Evolutionary conservation across 2,113 vertebrate species (phyloP), one percentile per base, ranked within the genome.

Genomic region (Campylomormyrus tamandua): DNA sequence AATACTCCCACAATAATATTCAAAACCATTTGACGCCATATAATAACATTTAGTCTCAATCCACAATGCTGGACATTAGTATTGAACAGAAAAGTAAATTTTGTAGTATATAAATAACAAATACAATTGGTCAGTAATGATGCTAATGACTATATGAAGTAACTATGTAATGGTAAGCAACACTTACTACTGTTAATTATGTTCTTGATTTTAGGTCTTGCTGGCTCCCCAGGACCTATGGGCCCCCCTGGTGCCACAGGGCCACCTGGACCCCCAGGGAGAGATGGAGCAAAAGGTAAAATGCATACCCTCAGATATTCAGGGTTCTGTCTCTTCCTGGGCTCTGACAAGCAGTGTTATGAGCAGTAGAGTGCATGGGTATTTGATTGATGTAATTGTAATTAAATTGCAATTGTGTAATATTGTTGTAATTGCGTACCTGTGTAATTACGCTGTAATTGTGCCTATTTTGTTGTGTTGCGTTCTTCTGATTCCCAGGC

Each of bases 221-320:
- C 94, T 39, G 95, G 94, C 88, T 84, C 88, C 56, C 93, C 94
- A n/a, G 95, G 94, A 89, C 90, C 89, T 49, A 92, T 92, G 87
- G 98, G 98, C 90, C 96, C 96, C 5, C 92, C 94, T 7, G 96
- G 96, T 27, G 94, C 92, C 83, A 93, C 95, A 15, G 96, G 96
- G 1, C 92, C 92, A 42, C 96, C 96, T 66, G 97, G 97, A 91
- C 92, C 66, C 42, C 95, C 94, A 50, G 98, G 98, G 92, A 96
- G 94, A 91, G 96, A 96, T 91, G 98, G 97, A 90, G 77, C 92
- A 89, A 97, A 96, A 94, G 96, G 95, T 96, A 93, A 87, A 13
- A 35, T 90, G 87, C 1, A 8, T 53, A 46, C 27, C 80, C 42
- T 80, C 27, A 42, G 24, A 24, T 52, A 56, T 3, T 21, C 11